Base-by-base conservation (phyloP, 2,888 invertebrate genomes). In the Loripinus fragilis region DNA sequence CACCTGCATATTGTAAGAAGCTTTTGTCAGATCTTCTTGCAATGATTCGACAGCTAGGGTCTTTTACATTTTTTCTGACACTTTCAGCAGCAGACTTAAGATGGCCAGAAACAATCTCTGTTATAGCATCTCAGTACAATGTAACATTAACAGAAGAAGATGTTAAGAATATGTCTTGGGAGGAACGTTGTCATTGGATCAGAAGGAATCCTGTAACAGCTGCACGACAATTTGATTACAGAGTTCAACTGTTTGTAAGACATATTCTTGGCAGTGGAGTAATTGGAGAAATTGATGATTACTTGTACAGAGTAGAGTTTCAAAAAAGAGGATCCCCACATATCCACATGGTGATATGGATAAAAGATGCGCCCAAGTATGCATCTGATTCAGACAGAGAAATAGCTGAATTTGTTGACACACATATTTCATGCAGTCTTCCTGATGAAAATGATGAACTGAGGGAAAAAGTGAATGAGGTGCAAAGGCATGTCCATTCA, bases 161-260 rank as follows among this genome's bases (percentile, higher is more conserved):
- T n/a, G 60, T 79, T 60, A 28, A 71, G 38, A 74, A 78, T 45
- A 74, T 85, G 73, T 33, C 75, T n/a, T 85, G 71, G 75, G 60
- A 70, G 33, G 74, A 83, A 50, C 75, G 71, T 64, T 74, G 74
- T 48, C 23, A 28, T n/a, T 76, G 71, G 77, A 52, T 83, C 20
- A 67, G 77, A 71, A 65, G 52, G 25, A 81, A 85, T 65, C 85
- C 80, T 42, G 81, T 83, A 28, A 75, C 74, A 45, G 81, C 70
- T 28, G 78, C 83, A 8, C 25, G 80, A 38, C 78, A 83, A 38
- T 85, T 85, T 65, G 78, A 85, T 65, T 74, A 83, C 64, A 74
- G 74, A 55, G 60, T 82, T 15, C 78, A 82, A 33, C n/a, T 50
- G 20, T 78, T 82, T 42, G 71, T 85, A 23, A 60, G 60, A 60